Evolutionary conservation across 2,113 vertebrate species (phyloP).

Genomic region (Sinosuthora webbiana): DNA sequence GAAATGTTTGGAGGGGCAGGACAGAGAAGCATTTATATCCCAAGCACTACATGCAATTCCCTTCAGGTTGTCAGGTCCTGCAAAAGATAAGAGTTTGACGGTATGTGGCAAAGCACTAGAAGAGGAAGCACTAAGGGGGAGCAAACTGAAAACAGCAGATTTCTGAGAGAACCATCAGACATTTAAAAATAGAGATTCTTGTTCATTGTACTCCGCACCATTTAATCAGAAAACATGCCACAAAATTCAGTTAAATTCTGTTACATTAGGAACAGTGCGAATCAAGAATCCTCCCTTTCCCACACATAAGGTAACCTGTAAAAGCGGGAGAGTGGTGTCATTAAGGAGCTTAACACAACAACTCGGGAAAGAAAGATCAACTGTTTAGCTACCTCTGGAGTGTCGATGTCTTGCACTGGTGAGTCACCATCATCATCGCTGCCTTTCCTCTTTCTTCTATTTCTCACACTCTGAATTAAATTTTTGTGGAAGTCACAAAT

Average conservation of each 20-base stretch:
- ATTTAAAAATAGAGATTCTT: background rate
- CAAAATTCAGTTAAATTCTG: background rate
- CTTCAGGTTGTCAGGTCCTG: background rate
- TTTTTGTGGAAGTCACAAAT: constrained; percentile 86
- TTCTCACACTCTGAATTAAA: constrained; percentile 83
- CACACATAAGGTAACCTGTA: rapidly evolving
- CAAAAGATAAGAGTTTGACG: background rate
- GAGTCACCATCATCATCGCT: constrained; percentile 85
- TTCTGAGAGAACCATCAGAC: background rate
- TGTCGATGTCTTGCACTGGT: constrained; percentile 80
- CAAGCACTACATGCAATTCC: background rate
- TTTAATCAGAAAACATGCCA: background rate
- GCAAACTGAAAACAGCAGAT: background rate
- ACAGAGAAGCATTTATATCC: background rate
- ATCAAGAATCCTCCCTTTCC: background rate
- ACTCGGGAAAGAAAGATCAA: background rate
- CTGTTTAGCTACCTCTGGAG: constrained; percentile 76
- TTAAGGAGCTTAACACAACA: background rate
- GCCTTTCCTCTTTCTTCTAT: constrained; percentile 83
- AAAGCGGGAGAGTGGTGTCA: background rate
- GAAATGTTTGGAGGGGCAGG: background rate
- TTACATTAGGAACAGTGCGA: background rate
- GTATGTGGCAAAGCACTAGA: background rate
- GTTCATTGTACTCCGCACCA: background rate
- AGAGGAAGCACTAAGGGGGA: background rate